A percentile compares a stretch with the other conserved stretches of the same genome.
These are phyloP conservation scores for Thysanoteuthis rhombus DNA, from an alignment of 2,888 invertebrate species.

Conservation along the genomic window DNA sequence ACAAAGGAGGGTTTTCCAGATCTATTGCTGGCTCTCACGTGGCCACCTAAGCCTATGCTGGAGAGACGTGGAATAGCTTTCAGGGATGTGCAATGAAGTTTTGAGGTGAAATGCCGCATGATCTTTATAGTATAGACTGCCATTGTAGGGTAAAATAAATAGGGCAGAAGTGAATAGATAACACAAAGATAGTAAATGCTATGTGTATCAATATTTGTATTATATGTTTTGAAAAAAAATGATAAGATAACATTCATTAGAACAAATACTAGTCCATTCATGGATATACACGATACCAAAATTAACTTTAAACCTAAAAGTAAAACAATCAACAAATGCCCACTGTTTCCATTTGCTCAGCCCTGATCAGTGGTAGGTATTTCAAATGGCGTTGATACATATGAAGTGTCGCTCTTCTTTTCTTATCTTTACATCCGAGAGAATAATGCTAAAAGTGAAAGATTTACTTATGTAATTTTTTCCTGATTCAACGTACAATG, in stretches of 20 bases:
- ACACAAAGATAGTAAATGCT: no score
- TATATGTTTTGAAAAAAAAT: not conserved
- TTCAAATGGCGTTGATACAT: no score
- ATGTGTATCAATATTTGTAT: not conserved
- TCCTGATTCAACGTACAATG: no score
- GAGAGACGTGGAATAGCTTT: no score
- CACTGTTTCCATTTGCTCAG: not conserved
- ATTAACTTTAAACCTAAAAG: not conserved
- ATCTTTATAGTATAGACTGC: not conserved
- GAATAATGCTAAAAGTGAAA: no score
- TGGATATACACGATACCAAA: not conserved
- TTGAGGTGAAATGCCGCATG: not conserved
- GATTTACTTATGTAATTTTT: no score
- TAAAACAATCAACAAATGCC: not conserved
- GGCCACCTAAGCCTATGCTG: no score
- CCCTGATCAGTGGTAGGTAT: not conserved
- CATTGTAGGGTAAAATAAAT: not conserved
- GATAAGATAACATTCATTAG: not conserved
- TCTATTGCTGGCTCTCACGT: no score
- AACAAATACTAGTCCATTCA: not conserved
- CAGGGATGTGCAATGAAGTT: no score
- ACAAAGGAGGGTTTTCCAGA: no score
- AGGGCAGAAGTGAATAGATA: not conserved
- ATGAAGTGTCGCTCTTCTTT: no score
- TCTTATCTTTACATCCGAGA: no score